These are phyloP conservation scores for Agelas oroides DNA, from an alignment of 37 sponge, comb jelly and placozoan genomes.

Conservation along the genomic window DNA sequence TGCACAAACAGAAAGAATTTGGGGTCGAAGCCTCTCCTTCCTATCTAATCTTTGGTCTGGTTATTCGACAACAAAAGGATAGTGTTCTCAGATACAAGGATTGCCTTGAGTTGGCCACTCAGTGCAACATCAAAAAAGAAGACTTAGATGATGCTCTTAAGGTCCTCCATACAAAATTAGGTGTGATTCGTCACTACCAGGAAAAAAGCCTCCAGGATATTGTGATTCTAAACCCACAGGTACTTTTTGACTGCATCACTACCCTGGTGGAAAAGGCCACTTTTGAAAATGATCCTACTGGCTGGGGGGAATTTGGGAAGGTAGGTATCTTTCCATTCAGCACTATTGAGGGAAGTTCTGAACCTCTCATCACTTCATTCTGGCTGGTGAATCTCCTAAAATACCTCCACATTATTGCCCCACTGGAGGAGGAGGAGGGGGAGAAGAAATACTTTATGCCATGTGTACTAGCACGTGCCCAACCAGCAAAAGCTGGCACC, in stretches of 20 bases:
- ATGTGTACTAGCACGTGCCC: background rate
- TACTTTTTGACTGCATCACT: background rate
- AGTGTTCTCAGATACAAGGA: background rate
- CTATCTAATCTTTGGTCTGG: background rate
- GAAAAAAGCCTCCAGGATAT: background rate
- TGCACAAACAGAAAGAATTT: background rate
- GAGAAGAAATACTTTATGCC: slow-evolving; percentile 7
- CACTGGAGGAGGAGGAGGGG: background rate
- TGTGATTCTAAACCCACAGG: background rate
- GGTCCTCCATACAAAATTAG: background rate
- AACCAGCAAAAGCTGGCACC: too few species aligned
- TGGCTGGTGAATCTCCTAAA: background rate
- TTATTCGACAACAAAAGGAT: background rate
- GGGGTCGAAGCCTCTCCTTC: background rate
- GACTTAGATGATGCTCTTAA: background rate
- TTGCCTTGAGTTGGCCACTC: background rate
- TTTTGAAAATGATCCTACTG: background rate
- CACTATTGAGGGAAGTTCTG: background rate
- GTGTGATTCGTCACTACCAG: background rate
- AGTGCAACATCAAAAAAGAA: background rate
- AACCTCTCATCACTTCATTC: background rate
- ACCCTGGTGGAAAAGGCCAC: background rate
- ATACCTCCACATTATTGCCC: too few species aligned
- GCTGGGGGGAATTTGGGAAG: background rate
- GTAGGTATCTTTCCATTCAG: background rate